Percentiles rank a stretch among this genome's conserved stretches.
phyloP scores from a whole-genome alignment of 2,113 vertebrate species.

The Prionailurus viverrinus region DNA sequence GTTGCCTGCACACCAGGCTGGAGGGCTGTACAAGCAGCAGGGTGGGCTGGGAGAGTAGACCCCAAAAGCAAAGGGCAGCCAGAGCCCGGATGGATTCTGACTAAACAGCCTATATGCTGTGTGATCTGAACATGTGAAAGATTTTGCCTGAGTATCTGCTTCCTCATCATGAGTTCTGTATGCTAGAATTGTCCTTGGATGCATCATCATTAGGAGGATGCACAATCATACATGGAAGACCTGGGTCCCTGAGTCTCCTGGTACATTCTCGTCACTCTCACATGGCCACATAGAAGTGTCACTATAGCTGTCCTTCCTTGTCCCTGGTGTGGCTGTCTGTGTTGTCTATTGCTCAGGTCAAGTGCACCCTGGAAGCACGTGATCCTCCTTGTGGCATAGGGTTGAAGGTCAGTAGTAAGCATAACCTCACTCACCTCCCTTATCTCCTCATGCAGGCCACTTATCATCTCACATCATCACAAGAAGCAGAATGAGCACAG shows the following conservation, averaged over 20 bases:
- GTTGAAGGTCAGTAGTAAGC: neutral
- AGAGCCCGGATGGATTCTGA: neutral
- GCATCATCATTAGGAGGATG: neutral
- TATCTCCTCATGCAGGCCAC: neutral
- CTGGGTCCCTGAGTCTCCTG: neutral
- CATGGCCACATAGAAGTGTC: neutral
- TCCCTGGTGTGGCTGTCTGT: neutral
- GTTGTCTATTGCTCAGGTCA: fast-evolving
- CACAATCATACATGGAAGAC: neutral
- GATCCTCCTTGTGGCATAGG: neutral
- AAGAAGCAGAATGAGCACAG: neutral
- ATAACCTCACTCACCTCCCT: neutral
- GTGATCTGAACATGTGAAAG: too few species aligned
- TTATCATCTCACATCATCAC: neutral
- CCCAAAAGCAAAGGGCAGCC: neutral
- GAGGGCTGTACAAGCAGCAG: neutral
- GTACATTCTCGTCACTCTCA: neutral
- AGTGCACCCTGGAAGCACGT: neutral
- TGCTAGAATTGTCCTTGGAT: neutral
- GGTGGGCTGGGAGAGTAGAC: neutral
- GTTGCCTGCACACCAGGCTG: fast-evolving
- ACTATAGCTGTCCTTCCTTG: neutral
- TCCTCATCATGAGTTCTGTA: neutral
- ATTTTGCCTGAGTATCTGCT: neutral
- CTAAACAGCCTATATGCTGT: neutral